A percentile compares a stretch with the other conserved stretches of the same genome.
Evolutionary conservation across 2,797 vertebrate genomes (phyloP).

Genomic region (Schizothorax lantsangensis): DNA sequence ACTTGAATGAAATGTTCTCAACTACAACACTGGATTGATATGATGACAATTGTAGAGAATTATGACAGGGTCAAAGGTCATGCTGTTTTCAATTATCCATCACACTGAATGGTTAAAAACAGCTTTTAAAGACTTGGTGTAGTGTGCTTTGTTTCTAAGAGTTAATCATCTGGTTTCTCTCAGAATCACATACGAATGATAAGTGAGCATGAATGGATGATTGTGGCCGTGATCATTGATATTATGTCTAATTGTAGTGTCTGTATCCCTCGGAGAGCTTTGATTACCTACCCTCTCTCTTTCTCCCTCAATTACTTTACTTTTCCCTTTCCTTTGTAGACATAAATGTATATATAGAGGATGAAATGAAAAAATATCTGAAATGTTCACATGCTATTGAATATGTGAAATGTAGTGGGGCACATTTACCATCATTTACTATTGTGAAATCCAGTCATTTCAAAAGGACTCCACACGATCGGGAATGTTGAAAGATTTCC

Average conservation of each 20-base stretch:
- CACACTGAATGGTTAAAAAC: not conserved
- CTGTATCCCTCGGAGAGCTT: not conserved
- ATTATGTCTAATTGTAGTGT: not conserved
- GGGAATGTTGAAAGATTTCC: not conserved
- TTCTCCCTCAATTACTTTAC: not conserved
- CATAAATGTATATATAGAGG: not conserved
- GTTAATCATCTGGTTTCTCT: not conserved
- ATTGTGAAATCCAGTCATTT: not conserved
- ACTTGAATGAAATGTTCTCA: not conserved
- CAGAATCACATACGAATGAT: not conserved
- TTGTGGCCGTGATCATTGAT: not conserved
- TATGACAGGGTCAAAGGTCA: not conserved
- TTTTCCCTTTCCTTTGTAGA: not conserved
- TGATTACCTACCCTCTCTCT: not conserved
- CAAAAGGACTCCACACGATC: not conserved
- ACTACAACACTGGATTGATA: not conserved
- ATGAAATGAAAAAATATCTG: not conserved
- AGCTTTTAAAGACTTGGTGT: not conserved
- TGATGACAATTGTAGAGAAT: not conserved
- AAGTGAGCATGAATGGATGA: not conserved
- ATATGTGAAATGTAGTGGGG: not conserved
- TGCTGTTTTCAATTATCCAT: not conserved
- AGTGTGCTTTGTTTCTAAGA: not conserved
- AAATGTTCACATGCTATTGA: not conserved
- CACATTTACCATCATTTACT: not conserved